A percentile compares a stretch with the other conserved stretches of the same genome.
Conservation (phyloP, 53 echinoderm and acorn worm genomes). For the Echinometra lucunter region DNA sequence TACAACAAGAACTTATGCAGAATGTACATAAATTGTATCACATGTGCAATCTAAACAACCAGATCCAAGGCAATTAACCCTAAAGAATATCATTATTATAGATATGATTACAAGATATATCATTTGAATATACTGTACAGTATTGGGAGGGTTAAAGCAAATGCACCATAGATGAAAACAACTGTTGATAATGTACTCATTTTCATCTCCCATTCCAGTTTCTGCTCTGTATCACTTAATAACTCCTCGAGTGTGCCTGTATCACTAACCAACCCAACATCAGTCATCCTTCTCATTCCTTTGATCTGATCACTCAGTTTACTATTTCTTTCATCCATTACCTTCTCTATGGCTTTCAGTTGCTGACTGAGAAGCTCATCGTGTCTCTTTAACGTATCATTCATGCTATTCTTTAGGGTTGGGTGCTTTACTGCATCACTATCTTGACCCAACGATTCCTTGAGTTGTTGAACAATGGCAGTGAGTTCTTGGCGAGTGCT, state of each 20-base stretch:
- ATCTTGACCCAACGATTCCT: conserved; percentile 62
- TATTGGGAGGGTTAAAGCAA: conserved; percentile 94
- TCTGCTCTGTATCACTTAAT: conserved; percentile 84
- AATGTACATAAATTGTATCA: no score
- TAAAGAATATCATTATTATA: background rate
- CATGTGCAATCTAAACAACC: background rate
- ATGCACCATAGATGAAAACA: conserved; percentile 97
- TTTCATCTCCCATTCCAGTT: conserved; percentile 98
- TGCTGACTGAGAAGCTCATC: conserved; percentile 73
- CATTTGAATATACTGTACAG: conserved; percentile 97
- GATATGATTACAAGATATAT: background rate
- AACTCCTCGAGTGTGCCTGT: conserved; percentile 82
- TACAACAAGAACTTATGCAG: no score
- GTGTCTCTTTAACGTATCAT: conserved; percentile 69
- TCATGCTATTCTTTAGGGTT: conserved; percentile 23
- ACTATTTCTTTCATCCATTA: conserved; percentile 78
- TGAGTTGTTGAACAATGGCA: conserved; percentile 65
- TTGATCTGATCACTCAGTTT: conserved; percentile 76
- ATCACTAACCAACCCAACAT: conserved; percentile 64
- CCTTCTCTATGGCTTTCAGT: conserved; percentile 69
- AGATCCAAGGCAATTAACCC: background rate
- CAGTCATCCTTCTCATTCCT: conserved; percentile 73
- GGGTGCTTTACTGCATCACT: conserved; percentile 19
- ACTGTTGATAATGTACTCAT: conserved; percentile 97
- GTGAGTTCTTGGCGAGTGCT: conserved; percentile 71